Conservation (phyloP, 2,888 invertebrate species). For the Stenodera caucasica region DNA sequence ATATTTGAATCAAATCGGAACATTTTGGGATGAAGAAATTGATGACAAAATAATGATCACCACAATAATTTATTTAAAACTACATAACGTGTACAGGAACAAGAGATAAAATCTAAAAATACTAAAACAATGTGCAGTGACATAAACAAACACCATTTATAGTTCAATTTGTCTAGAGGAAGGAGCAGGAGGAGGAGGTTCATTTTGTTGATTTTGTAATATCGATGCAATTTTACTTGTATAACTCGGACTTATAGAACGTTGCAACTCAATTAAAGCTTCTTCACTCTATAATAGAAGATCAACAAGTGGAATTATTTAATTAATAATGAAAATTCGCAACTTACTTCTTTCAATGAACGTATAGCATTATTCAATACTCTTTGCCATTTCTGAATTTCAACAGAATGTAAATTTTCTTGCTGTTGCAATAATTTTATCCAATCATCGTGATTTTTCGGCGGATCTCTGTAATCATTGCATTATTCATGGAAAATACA, state of each 20-base stretch:
- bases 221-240: constrained; percentile 60
- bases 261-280: constrained; percentile 72
- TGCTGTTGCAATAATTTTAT: constrained; percentile 76
- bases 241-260: constrained; percentile 61
- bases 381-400: constrained; percentile 81
- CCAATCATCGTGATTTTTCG: constrained; percentile 81
- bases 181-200: neutral
- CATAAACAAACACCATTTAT: constrained; percentile 30
- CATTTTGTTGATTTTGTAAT: constrained; percentile 46
- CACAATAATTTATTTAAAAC: constrained; percentile 21
- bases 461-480: constrained; percentile 66
- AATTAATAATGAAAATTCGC: neutral
- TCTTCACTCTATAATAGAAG: constrained; percentile 69
- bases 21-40: too few relatives aligned
- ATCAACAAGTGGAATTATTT: neutral
- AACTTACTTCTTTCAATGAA: constrained; percentile 71
- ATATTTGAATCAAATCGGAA: too few relatives aligned
- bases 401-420: constrained; percentile 76
- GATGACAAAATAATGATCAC: neutral
- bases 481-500: too few relatives aligned
- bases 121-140: constrained; percentile 45
- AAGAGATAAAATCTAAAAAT: constrained; percentile 43
- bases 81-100: constrained; percentile 36
- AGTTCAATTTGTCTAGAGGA: constrained; percentile 12
- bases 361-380: constrained; percentile 72